Evolutionary conservation across 2,888 invertebrate genomes (phyloP).

Genomic region (Macaria liturata): DNA sequence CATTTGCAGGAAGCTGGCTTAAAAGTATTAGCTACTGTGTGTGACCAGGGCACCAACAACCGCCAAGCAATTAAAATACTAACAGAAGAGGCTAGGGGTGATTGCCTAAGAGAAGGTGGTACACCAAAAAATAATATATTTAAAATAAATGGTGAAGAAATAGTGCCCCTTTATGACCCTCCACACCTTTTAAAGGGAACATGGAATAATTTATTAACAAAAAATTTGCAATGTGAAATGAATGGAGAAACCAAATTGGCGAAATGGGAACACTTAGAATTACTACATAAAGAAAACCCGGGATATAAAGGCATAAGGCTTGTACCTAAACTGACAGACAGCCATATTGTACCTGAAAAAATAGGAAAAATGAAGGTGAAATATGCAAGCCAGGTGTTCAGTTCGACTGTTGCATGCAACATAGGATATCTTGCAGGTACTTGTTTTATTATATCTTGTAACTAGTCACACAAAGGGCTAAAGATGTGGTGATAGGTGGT

Average conservation of each 20-base stretch:
- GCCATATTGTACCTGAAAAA: slow-evolving; percentile 33
- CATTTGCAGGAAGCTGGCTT: slow-evolving; percentile 31
- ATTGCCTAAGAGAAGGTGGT: slow-evolving; percentile 20
- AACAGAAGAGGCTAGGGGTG: slow-evolving; percentile 30
- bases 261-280: slow-evolving; percentile 39
- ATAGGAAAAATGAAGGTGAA: slow-evolving; percentile 39
- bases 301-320: slow-evolving; percentile 35
- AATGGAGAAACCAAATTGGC: slow-evolving; percentile 24
- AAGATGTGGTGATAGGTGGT: too few relatives aligned
- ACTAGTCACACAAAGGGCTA: not conserved
- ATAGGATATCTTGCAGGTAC: slow-evolving; percentile 21
- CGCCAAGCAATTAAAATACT: slow-evolving; percentile 30
- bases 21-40: slow-evolving; percentile 37
- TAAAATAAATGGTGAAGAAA: slow-evolving; percentile 30
- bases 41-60: slow-evolving; percentile 41
- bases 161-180: slow-evolving; percentile 36
- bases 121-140: slow-evolving; percentile 27
- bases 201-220: too few relatives aligned
- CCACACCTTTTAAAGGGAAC: slow-evolving; percentile 38
- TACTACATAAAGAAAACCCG: slow-evolving; percentile 30
- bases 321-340: slow-evolving; percentile 37
- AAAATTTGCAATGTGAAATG: slow-evolving; percentile 29
- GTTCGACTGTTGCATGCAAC: slow-evolving; percentile 35
- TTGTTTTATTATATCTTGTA: not conserved
- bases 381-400: slow-evolving; percentile 40